phyloP scores from a whole-genome alignment of 2,113 vertebrate genomes.

The Panthera tigris region DNA sequence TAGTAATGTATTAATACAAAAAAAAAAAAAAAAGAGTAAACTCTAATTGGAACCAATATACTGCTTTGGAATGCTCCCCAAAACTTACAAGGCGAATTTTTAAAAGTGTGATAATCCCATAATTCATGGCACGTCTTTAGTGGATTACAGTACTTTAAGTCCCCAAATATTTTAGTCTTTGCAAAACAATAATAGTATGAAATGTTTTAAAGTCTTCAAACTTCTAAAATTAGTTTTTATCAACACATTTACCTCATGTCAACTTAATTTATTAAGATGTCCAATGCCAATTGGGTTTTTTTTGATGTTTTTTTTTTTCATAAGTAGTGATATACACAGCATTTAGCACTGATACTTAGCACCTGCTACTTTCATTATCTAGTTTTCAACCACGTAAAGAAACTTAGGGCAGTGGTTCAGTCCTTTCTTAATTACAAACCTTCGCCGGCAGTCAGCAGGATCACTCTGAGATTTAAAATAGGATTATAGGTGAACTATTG shows the following conservation, averaged over 20 bases:
- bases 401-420: conserved; percentile 88
- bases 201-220: conserved; percentile 90
- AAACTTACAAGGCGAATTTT: conserved; percentile 86
- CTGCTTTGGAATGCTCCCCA: conserved; percentile 88
- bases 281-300: conserved; percentile 86
- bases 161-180: conserved; percentile 86
- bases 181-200: conserved; percentile 90
- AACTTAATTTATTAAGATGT: conserved; percentile 91
- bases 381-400: conserved; percentile 89
- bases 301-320: conserved; percentile 87
- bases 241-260: conserved; percentile 89
- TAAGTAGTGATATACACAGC: conserved; percentile 90
- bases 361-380: conserved; percentile 89
- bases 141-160: conserved; percentile 89
- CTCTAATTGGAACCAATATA: conserved; percentile 85
- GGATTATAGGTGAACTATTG: conserved; percentile 90
- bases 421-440: conserved; percentile 91
- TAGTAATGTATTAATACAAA: conserved; percentile 79
- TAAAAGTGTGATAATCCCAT: conserved; percentile 86
- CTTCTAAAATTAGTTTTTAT: conserved; percentile 90
- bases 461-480: conserved; percentile 88
- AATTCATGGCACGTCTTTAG: conserved; percentile 89
- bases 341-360: conserved; percentile 91
- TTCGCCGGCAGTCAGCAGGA: conserved; percentile 88
- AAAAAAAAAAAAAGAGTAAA: conserved; percentile 72